Conservation (phyloP, 2,888 invertebrate species). For the Strigamia crassipes region DNA sequence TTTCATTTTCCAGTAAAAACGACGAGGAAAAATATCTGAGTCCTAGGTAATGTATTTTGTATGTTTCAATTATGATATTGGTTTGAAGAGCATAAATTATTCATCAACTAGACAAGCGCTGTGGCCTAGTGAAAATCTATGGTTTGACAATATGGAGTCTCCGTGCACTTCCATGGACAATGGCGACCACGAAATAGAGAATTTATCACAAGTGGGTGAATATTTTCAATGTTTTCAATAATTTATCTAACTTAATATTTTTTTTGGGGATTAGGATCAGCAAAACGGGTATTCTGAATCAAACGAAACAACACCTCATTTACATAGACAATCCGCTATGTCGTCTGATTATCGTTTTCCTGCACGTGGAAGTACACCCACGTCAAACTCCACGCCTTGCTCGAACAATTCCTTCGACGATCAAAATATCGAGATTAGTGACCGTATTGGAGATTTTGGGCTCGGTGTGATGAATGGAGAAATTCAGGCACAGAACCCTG, state of each 20-base stretch:
- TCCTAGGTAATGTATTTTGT: not conserved
- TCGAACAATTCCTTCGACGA: not conserved
- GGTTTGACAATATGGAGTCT: not conserved
- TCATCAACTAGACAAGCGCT: not conserved
- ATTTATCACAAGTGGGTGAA: not conserved
- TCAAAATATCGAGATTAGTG: not conserved
- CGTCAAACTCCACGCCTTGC: not conserved
- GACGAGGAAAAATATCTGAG: not conserved
- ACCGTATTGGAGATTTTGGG: not conserved
- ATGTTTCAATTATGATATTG: not conserved
- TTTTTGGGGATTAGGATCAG: not conserved
- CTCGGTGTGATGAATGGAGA: not conserved
- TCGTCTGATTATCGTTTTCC: not conserved
- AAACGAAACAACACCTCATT: not conserved
- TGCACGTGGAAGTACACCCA: not conserved
- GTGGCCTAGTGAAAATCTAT: not conserved
- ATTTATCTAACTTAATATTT: not conserved
- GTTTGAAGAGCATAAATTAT: not conserved
- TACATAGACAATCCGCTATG: not conserved
- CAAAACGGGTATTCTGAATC: not conserved
- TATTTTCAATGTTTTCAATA: not conserved
- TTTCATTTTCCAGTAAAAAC: conserved; percentile 8
- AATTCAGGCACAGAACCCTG: not conserved
- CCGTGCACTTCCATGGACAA: not conserved
- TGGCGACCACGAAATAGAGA: not conserved